These are phyloP conservation scores for Drosophila lacertosa DNA, from an alignment of 1,140 invertebrate species.

Conservation along the genomic window DNA sequence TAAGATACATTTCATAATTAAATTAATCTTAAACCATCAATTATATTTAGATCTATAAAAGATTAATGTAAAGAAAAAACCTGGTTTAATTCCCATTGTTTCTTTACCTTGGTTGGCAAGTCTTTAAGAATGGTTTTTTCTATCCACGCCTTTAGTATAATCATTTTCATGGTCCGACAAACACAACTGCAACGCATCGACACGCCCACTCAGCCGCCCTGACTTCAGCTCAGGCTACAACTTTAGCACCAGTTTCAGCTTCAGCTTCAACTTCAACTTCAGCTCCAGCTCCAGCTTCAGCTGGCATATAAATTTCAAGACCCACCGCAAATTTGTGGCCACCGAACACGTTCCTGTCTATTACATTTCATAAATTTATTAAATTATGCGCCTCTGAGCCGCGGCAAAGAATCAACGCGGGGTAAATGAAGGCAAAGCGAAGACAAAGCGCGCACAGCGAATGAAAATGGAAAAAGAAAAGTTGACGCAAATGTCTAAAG, in stretches of 20 bases:
- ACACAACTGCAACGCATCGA: conserved; percentile 30
- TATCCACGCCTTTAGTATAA: conserved; percentile 21
- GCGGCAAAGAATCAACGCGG: conserved; percentile 20
- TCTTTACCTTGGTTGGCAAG: neutral
- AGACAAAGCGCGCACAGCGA: conserved; percentile 21
- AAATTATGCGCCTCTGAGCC: conserved; percentile 64
- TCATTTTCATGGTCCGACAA: conserved; percentile 40
- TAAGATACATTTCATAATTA: no score
- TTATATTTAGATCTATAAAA: neutral
- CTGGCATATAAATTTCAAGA: conserved; percentile 71
- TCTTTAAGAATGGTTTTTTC: conserved; percentile 19
- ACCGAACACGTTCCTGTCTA: conserved; percentile 76
- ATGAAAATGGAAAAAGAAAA: conserved; percentile 33
- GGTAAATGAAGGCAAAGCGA: conserved; percentile 24
- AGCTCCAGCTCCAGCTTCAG: neutral
- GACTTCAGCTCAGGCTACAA: neutral
- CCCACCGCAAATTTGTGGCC: conserved; percentile 75
- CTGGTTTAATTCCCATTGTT: conserved; percentile 10
- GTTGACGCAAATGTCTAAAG: conserved; percentile 35
- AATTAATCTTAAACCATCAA: neutral
- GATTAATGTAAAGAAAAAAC: neutral
- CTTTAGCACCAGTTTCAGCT: conserved; percentile 2
- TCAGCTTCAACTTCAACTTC: conserved; percentile 1
- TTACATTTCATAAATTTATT: conserved; percentile 82
- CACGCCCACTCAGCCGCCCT: conserved; percentile 33